Evolutionary conservation across 2,113 vertebrate genomes (phyloP).

Genomic region (Podiceps cristatus): DNA sequence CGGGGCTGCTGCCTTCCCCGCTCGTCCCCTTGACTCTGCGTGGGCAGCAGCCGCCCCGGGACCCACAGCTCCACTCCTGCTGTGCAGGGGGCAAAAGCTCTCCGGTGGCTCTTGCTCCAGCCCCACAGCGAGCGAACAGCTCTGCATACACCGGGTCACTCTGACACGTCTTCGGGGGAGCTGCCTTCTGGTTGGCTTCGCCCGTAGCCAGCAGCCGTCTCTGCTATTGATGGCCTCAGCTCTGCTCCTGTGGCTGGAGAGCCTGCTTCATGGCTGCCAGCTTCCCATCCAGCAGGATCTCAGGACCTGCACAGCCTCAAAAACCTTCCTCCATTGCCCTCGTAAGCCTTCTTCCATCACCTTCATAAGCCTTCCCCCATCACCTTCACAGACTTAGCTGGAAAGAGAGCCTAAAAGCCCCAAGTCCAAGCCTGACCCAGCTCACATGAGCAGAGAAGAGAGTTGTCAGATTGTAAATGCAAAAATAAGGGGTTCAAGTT

Average conservation of each 20-base stretch:
- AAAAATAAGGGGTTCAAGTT: background rate
- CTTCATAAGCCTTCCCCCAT: background rate
- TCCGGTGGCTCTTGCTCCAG: background rate
- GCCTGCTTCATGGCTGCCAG: accelerated
- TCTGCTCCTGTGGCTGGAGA: background rate
- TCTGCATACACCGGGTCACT: background rate
- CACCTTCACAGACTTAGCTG: background rate
- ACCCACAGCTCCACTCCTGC: background rate
- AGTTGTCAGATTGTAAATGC: background rate
- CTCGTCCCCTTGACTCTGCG: background rate
- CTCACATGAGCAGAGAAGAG: background rate
- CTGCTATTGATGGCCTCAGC: background rate
- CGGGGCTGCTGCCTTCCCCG: background rate
- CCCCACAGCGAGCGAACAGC: background rate
- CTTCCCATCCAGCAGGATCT: background rate
- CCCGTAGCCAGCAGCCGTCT: background rate
- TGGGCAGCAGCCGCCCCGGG: accelerated
- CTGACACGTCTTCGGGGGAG: background rate
- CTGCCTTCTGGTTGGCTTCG: background rate
- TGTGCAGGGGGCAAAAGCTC: background rate
- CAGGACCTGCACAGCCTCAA: background rate
- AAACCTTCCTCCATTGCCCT: background rate
- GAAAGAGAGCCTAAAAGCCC: background rate
- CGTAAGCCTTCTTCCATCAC: background rate
- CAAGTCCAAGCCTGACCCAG: background rate